Conservation (phyloP, 2,113 vertebrate species). For the Tragelaphus buxtoni region DNA sequence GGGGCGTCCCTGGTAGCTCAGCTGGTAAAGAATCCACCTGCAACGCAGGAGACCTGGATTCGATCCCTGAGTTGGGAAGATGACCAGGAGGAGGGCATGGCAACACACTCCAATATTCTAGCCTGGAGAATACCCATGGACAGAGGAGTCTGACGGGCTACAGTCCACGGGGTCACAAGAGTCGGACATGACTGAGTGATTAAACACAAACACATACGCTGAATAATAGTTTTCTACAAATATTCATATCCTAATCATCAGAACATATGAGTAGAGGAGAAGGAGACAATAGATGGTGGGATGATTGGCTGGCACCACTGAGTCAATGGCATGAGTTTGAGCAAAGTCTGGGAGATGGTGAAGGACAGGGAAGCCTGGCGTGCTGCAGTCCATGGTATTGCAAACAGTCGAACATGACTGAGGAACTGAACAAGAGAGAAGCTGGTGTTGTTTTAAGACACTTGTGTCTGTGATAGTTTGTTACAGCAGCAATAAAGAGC, state of each 20-base stretch:
- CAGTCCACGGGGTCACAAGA: neutral
- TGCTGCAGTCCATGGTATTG: accelerated
- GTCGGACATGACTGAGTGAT: neutral
- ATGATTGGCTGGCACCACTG: neutral
- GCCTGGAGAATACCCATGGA: neutral
- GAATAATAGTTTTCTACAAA: neutral
- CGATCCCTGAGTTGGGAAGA: neutral
- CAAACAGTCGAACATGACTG: neutral
- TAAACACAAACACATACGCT: neutral
- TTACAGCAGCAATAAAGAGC: neutral
- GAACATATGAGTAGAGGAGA: neutral
- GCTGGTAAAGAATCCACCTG: neutral
- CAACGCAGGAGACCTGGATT: neutral
- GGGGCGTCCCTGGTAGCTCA: neutral
- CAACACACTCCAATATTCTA: neutral
- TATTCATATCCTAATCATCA: neutral
- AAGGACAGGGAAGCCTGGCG: neutral
- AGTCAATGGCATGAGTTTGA: neutral
- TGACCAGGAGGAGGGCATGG: neutral
- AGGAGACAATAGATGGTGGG: neutral
- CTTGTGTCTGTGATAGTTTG: neutral
- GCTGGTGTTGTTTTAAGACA: neutral
- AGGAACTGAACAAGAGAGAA: neutral
- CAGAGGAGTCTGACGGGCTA: neutral
- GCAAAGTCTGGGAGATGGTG: neutral